Evolutionary conservation across 1,140 invertebrate genomes (phyloP).

Genomic region (Ooceraea biroi): DNA sequence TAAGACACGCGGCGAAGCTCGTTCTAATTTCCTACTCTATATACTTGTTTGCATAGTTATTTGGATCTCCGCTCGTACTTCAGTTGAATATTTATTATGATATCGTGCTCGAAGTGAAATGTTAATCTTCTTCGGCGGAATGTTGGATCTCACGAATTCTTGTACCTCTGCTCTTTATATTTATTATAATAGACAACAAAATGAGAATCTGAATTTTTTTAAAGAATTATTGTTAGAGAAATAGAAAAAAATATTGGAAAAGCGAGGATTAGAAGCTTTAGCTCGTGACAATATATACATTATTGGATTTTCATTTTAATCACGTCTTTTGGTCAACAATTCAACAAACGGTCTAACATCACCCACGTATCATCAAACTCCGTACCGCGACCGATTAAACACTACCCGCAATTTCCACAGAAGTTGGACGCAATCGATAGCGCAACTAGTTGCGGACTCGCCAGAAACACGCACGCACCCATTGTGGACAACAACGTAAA

Average conservation of each 20-base stretch:
- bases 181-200: neutral
- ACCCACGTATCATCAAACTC: constrained; percentile 22
- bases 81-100: neutral
- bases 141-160: neutral
- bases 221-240: neutral
- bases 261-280: neutral
- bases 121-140: neutral
- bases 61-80: neutral
- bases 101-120: neutral
- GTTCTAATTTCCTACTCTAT: constrained; percentile 15
- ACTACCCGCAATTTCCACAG: constrained; percentile 39
- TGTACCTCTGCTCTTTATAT: neutral
- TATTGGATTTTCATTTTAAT: constrained; percentile 25
- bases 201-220: neutral
- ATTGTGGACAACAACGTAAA: constrained; percentile 40
- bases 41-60: neutral
- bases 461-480: constrained; percentile 24
- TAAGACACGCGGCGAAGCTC: constrained; percentile 24
- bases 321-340: neutral
- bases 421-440: constrained; percentile 56
- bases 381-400: constrained; percentile 37
- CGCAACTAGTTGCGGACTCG: constrained; percentile 56
- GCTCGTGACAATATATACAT: neutral
- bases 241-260: neutral
- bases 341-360: constrained; percentile 35